Base-by-base conservation (phyloP, 2,888 invertebrate genomes). In the Chloroclysta siterata region DNA sequence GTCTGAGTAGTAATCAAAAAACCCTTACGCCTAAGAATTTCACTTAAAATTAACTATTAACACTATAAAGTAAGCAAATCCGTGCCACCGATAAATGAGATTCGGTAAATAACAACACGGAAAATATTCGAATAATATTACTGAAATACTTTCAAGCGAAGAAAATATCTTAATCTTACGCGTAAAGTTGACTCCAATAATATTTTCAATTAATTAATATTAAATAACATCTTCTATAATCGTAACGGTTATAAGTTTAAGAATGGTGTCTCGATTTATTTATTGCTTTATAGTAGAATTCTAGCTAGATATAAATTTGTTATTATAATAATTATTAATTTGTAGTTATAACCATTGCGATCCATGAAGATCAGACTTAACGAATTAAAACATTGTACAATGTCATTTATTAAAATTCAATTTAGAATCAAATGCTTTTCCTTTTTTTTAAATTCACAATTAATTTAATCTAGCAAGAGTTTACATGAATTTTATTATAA, bases 351-450 rank as follows among this genome's bases (percentile, higher is more conserved):
- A 54, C 54, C 61, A 52, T 65, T 59, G 39, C 53, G 62, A 53
- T 50, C 33, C 14, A 44, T 22, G 52, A 42, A 65, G 47, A 47
- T 29, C 17, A 53, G 46, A 65, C 61, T 58, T 57, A 77, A 68
- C 76, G 81, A 87, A 82, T 75, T 73, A 78, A 81, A 82, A 86
- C 86, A 86, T 75, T 84, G 87, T 84, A 79, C 57, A 84, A 87
- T 89, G 87, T 88, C 89, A 90, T 91, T 90, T 87, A 89, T 88
- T 90, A 89, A 81, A 84, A 81, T 87, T 85, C 87, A 89, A 88
- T 92, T 93, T 92, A 93, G 92, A 93, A 92, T 93, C 89, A 85
- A 89, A 88, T 91, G 92, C 92, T 93, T 92, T 84, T 79, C 83
- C 82, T 74, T 77, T 80, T n/a, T 78, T 84, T 89, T 85, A 81